Conservation (phyloP, 2,113 vertebrate species). For the Xyrauchen texanus region DNA sequence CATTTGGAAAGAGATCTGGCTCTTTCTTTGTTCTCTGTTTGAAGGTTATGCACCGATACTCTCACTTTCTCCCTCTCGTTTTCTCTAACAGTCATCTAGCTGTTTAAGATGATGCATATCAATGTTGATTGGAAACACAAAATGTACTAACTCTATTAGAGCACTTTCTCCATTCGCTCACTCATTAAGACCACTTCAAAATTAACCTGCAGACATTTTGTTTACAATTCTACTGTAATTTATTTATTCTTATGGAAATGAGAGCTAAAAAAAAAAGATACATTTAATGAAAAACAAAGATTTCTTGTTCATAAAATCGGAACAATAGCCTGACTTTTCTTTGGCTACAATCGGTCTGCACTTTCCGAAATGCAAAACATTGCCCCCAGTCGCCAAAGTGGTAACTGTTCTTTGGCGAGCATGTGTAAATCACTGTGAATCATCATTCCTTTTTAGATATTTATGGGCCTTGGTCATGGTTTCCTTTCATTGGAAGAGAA, state of each 20-base stretch:
- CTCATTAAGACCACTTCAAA: no score
- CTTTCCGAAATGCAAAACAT: no score
- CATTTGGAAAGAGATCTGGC: slow-evolving; percentile 27
- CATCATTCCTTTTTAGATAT: no score
- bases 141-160: not conserved
- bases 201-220: not conserved
- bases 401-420: no score
- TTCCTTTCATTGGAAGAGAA: no score
- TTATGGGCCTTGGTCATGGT: no score
- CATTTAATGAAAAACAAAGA: not conserved
- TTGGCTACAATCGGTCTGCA: no score
- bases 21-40: slow-evolving; percentile 31
- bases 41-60: slow-evolving; percentile 14
- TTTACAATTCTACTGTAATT: not conserved
- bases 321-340: no score
- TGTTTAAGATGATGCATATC: not conserved
- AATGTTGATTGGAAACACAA: no score
- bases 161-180: slow-evolving; percentile 25
- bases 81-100: not conserved
- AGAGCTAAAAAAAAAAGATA: not conserved
- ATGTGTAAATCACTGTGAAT: no score
- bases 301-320: not conserved
- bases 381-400: no score
- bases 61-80: not conserved
- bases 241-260: not conserved